Evolutionary conservation across 2,888 invertebrate species (phyloP), one percentile per base, ranked within the genome.

Genomic region (Agonopterix subpropinquella): DNA sequence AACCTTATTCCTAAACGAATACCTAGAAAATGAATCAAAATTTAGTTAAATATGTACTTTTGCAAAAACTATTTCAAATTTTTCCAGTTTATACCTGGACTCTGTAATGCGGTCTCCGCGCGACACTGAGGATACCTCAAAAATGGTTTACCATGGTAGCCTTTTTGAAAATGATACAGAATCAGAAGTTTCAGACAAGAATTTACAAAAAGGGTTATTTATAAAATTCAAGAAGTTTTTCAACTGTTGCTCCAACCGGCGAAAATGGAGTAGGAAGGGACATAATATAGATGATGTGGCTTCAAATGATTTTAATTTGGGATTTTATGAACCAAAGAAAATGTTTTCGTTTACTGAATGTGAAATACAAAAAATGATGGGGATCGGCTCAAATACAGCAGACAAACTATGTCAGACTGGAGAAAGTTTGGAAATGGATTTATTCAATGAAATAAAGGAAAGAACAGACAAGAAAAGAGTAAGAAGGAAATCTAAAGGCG

Each of bases 51-150:
- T n/a, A n/a, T n/a, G n/a, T n/a, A n/a, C n/a, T 18, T 18, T 18
- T 4, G 28, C 7, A 5, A 28, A 28, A 28, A 5, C 28, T 5
- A 1, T 28, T 28, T 28, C 28, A 5, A 7, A 5, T 28, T 28
- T 28, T 39, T 72, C 18, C 73, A 88, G 87, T 51, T 68, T 88
- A 48, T 70, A 73, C 52, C 65, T 87, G 57, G 74, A 83, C 11
- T 55, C 73, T 9, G 62, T 85, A 11, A 88, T 88, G 87, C 70
- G 77, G 18, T 77, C 81, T 37, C 86, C 86, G n/a, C 62, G 67
- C 39, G 80, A 82, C 8, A 52, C 49, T 1, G 69, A 68, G 1
- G 54, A 59, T 36, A 48, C 48, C 11, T 53, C 64, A 1, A 73
- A 65, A 56, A 55, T 62, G 18, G 53, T 55, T 9, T 70, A 67